A percentile compares a stretch with the other conserved stretches of the same genome.
These are phyloP conservation scores for Tolmerus cingulatus DNA, from an alignment of 2,888 invertebrate species.

Conservation along the genomic window DNA sequence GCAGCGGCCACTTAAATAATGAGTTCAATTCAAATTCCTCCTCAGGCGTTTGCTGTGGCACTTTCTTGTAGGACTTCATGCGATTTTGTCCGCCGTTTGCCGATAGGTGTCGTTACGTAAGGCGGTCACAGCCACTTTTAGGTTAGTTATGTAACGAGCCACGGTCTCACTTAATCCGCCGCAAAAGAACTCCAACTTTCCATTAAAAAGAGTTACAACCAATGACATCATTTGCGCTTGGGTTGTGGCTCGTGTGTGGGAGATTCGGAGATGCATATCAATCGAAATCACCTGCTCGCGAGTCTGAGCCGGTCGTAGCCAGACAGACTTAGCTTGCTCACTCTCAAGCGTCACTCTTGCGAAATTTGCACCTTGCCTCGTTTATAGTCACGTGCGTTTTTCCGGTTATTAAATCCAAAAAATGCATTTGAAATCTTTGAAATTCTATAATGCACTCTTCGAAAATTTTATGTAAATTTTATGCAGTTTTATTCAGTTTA, in stretches of 20 bases:
- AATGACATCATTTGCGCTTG: not conserved
- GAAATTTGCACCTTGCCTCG: not conserved
- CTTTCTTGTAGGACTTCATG: not conserved
- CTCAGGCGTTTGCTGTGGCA: not conserved
- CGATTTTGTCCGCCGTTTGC: not conserved
- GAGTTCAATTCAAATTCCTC: not conserved
- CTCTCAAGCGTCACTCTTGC: not conserved
- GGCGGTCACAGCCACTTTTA: not conserved
- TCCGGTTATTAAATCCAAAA: not conserved
- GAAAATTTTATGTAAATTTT: not conserved
- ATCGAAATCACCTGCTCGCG: not conserved
- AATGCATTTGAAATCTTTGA: not conserved
- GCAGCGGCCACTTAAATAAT: not conserved
- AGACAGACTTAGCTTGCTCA: not conserved
- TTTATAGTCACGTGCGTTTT: not conserved
- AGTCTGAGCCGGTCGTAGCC: not conserved
- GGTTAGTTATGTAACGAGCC: not conserved
- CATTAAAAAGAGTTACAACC: not conserved
- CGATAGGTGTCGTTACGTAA: not conserved
- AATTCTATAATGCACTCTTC: not conserved
- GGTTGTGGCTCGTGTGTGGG: not conserved
- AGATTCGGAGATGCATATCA: not conserved
- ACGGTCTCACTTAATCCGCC: not conserved
- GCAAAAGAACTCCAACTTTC: not conserved
- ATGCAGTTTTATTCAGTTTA: not conserved